phyloP scores from a whole-genome alignment of 2,888 invertebrate genomes.

The Lepidochrysops patricia region DNA sequence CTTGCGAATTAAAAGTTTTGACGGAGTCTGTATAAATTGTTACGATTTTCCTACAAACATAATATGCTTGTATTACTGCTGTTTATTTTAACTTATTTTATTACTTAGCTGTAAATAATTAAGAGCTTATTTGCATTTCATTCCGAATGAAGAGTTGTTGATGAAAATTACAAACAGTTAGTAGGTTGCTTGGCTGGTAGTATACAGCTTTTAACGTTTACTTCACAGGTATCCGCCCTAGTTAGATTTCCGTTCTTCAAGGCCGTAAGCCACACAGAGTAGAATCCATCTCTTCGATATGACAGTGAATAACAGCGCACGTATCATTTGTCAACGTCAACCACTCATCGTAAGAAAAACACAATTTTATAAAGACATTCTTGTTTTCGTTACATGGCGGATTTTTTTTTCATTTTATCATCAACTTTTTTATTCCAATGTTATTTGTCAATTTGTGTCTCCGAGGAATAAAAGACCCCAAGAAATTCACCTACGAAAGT shows the following conservation, averaged over 20 bases:
- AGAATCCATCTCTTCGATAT: constrained; percentile 67
- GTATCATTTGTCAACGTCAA: constrained; percentile 69
- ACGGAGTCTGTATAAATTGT: too few relatives aligned
- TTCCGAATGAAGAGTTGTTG: not conserved
- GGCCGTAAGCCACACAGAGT: constrained; percentile 54
- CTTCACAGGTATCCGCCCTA: not conserved
- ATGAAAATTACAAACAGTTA: not conserved
- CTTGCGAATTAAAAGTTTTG: too few relatives aligned
- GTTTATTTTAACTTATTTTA: too few relatives aligned
- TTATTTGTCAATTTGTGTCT: constrained; percentile 5
- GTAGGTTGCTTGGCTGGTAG: not conserved
- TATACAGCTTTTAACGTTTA: not conserved
- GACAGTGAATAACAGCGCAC: constrained; percentile 67
- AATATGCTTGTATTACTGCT: too few relatives aligned
- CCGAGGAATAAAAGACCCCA: not conserved
- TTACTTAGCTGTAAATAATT: too few relatives aligned
- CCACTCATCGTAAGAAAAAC: constrained; percentile 61
- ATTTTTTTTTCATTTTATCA: constrained; percentile 26
- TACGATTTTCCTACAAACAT: too few relatives aligned
- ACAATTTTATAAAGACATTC: constrained; percentile 71
- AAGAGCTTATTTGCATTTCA: too few relatives aligned
- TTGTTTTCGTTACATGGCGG: constrained; percentile 53
- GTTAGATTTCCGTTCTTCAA: constrained; percentile 17
- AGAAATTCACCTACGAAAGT: not conserved
- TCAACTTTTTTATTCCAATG: constrained; percentile 37